Evolutionary conservation across 2,888 invertebrate genomes (phyloP).

Genomic region (Apodemia mormo): DNA sequence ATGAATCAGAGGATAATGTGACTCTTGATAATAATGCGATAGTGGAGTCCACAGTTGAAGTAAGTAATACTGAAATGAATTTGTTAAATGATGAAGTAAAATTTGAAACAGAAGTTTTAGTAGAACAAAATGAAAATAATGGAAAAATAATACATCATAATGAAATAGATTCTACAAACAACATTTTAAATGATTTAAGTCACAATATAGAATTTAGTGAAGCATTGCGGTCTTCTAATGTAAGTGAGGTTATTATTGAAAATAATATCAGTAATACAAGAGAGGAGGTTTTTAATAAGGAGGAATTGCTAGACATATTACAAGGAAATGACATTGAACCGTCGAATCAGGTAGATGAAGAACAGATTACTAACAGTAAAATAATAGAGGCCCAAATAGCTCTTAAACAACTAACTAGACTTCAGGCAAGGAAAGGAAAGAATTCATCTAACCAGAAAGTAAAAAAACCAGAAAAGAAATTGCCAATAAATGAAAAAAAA

Average conservation of each 20-base stretch:
- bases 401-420: constrained; percentile 61
- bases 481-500: constrained; percentile 33
- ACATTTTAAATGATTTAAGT: constrained; percentile 62
- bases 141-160: constrained; percentile 39
- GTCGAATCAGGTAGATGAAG: constrained; percentile 28
- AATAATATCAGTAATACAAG: constrained; percentile 61
- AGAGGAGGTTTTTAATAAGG: constrained; percentile 73
- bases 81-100: constrained; percentile 32
- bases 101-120: constrained; percentile 69
- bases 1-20: constrained; percentile 29
- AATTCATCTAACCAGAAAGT: constrained; percentile 34
- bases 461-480: constrained; percentile 31
- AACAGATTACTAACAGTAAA: constrained; percentile 1
- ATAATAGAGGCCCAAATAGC: constrained; percentile 60
- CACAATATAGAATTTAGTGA: constrained; percentile 71
- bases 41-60: constrained; percentile 34
- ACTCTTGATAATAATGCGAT: constrained; percentile 34
- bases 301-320: constrained; percentile 70
- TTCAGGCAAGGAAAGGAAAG: constrained; percentile 42
- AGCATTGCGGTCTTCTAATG: constrained; percentile 59
- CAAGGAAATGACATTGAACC: constrained; percentile 66
- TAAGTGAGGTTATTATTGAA: constrained; percentile 52
- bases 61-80: constrained; percentile 29
- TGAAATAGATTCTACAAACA: constrained; percentile 42
- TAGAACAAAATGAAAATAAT: constrained; percentile 61